These are phyloP conservation scores for Bothrops jararaca DNA, from an alignment of 2,113 vertebrate genomes.

Conservation along the genomic window DNA sequence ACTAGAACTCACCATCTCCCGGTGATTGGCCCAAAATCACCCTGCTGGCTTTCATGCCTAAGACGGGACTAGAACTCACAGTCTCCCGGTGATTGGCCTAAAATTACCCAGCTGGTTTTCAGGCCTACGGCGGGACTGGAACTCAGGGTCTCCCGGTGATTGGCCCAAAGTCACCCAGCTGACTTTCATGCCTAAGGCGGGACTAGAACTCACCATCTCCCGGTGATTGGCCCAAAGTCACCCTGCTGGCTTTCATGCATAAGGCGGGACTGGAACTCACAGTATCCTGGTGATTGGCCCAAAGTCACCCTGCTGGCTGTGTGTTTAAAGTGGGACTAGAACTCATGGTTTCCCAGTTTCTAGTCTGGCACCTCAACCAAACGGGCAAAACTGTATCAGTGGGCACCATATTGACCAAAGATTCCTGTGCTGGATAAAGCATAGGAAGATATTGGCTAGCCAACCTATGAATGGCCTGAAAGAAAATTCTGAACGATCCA, in stretches of 20 bases:
- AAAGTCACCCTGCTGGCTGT: too few species aligned
- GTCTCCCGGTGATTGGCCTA: too few species aligned
- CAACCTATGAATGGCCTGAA: background rate
- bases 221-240: background rate
- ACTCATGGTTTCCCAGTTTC: background rate
- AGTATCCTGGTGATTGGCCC: background rate
- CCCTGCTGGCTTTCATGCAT: background rate
- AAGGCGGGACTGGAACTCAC: background rate
- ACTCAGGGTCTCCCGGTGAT: too few species aligned
- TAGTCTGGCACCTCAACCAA: background rate
- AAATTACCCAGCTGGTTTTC: too few species aligned
- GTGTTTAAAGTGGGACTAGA: background rate
- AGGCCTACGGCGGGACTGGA: too few species aligned
- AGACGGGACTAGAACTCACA: background rate
- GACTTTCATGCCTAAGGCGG: too few species aligned
- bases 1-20: too few species aligned
- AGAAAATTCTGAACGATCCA: background rate
- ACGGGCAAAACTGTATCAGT: too few species aligned
- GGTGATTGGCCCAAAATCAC: too few species aligned
- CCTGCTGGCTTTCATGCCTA: background rate
- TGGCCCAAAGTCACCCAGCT: too few species aligned
- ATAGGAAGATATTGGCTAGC: background rate
- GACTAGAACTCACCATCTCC: background rate
- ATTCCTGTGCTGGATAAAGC: background rate
- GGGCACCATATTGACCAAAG: background rate